Conservation (phyloP, 2,113 vertebrate species). For the Corydoras sp. region DNA sequence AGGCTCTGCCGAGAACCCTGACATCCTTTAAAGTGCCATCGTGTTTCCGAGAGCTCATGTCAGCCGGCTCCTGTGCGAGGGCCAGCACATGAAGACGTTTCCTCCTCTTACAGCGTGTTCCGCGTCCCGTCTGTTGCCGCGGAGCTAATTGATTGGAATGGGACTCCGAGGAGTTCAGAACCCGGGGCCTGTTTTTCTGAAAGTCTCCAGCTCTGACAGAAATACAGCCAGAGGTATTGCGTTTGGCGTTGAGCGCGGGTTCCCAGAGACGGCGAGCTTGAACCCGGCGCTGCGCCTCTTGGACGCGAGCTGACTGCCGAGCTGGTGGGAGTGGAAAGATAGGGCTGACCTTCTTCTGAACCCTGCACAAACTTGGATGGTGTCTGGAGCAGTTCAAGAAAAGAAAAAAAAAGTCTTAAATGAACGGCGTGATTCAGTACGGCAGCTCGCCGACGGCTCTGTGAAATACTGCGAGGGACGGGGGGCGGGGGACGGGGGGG, state of each 20-base stretch:
- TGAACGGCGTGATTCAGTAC: constrained; percentile 61
- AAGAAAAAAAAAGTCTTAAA: constrained; percentile 58
- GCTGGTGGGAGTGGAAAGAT: constrained; percentile 62
- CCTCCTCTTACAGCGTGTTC: constrained; percentile 35
- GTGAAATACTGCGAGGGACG: constrained; percentile 14
- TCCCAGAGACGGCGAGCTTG: constrained; percentile 65
- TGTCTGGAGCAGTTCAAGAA: constrained; percentile 48
- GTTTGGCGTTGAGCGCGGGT: constrained; percentile 64
- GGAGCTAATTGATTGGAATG: constrained; percentile 67
- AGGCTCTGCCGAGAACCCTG: too few species aligned
- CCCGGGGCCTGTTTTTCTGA: constrained; percentile 62
- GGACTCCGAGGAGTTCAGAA: constrained; percentile 57
- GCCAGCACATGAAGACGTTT: too few species aligned
- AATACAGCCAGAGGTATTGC: constrained; percentile 71
- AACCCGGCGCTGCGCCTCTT: constrained; percentile 64
- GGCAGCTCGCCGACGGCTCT: constrained; percentile 48
- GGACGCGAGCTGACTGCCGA: constrained; percentile 62
- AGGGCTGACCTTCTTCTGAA: constrained; percentile 67
- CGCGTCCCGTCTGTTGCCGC: constrained; percentile 64
- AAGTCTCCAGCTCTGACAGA: constrained; percentile 66
- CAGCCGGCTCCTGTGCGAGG: too few species aligned
- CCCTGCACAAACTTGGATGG: constrained; percentile 60
- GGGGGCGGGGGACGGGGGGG: background rate
- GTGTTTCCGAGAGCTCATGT: too few species aligned
- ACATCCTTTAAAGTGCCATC: too few species aligned